Percentiles rank a stretch among this genome's conserved stretches.
phyloP scores from a whole-genome alignment of 2,888 invertebrate genomes.

The Erebia palarica region DNA sequence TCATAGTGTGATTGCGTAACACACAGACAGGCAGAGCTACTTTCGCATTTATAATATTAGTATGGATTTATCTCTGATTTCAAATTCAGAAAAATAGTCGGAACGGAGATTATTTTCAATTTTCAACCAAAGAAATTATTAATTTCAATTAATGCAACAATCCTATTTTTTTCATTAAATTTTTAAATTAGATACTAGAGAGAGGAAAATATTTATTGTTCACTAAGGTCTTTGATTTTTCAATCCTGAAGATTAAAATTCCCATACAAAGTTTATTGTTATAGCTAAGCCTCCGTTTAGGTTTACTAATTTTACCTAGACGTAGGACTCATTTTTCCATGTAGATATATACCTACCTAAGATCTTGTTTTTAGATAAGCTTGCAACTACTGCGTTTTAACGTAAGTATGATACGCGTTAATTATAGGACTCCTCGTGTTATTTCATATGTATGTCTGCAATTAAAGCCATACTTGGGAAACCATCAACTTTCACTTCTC shows the following conservation, averaged over 20 bases:
- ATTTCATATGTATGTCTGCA: constrained; percentile 27
- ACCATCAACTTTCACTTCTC: constrained; percentile 31
- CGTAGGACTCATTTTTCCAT: background rate
- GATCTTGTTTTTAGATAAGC: constrained; percentile 16
- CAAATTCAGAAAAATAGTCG: constrained; percentile 17
- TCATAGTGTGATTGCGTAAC: too few species aligned
- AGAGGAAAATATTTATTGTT: too few species aligned
- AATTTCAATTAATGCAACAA: background rate
- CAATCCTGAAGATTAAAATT: too few species aligned
- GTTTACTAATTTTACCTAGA: too few species aligned
- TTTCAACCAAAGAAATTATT: constrained; percentile 3
- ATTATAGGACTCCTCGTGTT: constrained; percentile 25
- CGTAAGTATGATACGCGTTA: constrained; percentile 23
- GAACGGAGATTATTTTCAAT: constrained; percentile 28
- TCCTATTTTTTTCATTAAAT: too few species aligned
- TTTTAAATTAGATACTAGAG: too few species aligned
- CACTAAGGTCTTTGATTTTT: too few species aligned
- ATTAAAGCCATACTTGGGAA: constrained; percentile 30
- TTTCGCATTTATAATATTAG: too few species aligned
- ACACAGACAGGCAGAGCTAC: too few species aligned
- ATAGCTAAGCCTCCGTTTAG: too few species aligned
- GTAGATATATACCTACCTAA: background rate
- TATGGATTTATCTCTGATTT: constrained; percentile 19
- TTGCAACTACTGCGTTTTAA: constrained; percentile 20
- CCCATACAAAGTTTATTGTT: too few species aligned